Evolutionary conservation across 37 sponge, comb jelly and placozoan species (phyloP).

Genomic region (Petrosia ficiformis): DNA sequence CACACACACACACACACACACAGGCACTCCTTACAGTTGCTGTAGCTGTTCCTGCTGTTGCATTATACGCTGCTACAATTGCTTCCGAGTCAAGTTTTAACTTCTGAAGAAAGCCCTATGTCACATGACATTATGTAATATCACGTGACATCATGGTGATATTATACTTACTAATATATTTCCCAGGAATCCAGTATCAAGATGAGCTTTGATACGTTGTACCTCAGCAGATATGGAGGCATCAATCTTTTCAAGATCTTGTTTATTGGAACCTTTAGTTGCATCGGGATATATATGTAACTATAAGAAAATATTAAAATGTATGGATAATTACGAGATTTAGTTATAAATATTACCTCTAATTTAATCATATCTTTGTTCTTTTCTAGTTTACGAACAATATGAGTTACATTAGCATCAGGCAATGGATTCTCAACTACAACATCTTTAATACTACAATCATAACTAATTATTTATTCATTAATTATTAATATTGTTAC

Average conservation of each 20-base stretch:
- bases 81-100: constrained; percentile 27
- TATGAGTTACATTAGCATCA: neutral
- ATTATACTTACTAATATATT: constrained; percentile 36
- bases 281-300: neutral
- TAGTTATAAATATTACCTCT: constrained; percentile 2
- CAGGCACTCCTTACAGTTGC: constrained; percentile 44
- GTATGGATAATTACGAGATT: neutral
- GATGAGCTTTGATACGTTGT: constrained; percentile 21
- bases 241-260: constrained; percentile 40
- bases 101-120: constrained; percentile 43
- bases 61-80: constrained; percentile 31
- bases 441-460: constrained; percentile 35
- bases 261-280: neutral
- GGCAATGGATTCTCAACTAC: constrained; percentile 14
- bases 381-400: constrained; percentile 26
- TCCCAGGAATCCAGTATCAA: constrained; percentile 27
- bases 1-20: too few species aligned
- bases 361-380: constrained; percentile 29
- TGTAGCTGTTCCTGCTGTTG: constrained; percentile 55
- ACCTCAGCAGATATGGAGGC: constrained; percentile 24
- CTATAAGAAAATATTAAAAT: neutral
- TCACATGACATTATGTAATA: neutral
- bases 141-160: neutral
- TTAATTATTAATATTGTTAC: constrained; percentile 2
- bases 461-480: neutral